Base-by-base conservation (phyloP, 2,797 vertebrate genomes). In the Catamblyrhynchus diadema region DNA sequence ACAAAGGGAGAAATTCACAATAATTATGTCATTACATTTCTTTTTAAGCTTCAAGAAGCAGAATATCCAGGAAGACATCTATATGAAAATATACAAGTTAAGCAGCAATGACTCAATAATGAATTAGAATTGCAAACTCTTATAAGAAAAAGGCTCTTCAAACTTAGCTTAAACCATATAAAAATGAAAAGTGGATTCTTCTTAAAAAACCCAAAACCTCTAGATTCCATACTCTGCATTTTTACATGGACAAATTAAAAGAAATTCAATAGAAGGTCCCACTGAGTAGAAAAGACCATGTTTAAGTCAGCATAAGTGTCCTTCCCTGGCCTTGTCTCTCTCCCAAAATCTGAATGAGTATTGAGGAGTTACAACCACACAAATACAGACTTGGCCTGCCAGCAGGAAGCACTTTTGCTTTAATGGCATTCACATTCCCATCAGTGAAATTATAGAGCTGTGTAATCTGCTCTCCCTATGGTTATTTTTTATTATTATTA, bases 401-500 rank as follows among this genome's bases (percentile, higher is more conserved):
- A 97, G 91, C 92, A 96, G 90, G 95, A 84, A 97, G 59, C 78
- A 30, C 69, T 93, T 95, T 92, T 90, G 50, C 70, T 93, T 93
- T 95, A 93, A 97, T 95, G 78, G 93, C 69, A 96, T 97, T 94
- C 92, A 85, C 93, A 97, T 94, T 96, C 86, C 67, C 95, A 96
- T 91, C 81, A 91, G 48, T 90, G 92, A 96, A 97, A 97, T 42
- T 90, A 93, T 67, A 97, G 95, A 96, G 81, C 82, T 96, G 74
- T 88, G 70, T 93, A 95, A 97, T 96, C 91, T 96, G 88, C 83
- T 95, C 94, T 95, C 82, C 85, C 81, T 82, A 77, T 94, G 94
- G 95, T 90, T 97, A 93, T 97, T 95, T 96, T 92, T 95, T 94
- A 94, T 96, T 96, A 89, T 80, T 93, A 90, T 96, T 90, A 93